Conservation (phyloP, 2,113 vertebrate genomes). For the Benitochromis conjunctus region DNA sequence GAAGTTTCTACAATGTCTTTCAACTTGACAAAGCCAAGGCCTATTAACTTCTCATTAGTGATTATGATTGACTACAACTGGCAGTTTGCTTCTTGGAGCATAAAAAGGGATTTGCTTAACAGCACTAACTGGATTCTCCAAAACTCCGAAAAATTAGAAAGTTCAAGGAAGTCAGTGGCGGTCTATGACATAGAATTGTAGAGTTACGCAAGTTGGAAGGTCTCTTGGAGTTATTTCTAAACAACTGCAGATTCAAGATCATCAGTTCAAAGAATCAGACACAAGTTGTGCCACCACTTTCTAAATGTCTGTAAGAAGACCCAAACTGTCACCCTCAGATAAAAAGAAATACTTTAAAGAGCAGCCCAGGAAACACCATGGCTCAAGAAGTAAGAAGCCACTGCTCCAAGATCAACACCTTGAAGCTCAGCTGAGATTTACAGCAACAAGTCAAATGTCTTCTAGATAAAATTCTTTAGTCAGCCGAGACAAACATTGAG, state of each 20-base stretch:
- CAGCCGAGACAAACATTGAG: not conserved
- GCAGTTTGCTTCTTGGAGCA: not conserved
- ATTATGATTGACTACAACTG: not conserved
- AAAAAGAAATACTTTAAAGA: not conserved
- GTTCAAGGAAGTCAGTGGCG: not conserved
- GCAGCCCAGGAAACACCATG: not conserved
- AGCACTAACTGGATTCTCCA: not conserved
- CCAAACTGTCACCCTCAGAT: not conserved
- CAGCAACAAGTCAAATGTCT: not conserved
- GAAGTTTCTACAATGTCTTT: not conserved
- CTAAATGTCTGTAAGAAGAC: not conserved
- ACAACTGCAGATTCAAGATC: not conserved
- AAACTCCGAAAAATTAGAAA: not conserved
- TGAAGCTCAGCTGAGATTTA: not conserved
- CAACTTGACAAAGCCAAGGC: not conserved
- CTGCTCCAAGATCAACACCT: not conserved
- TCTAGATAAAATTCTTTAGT: not conserved
- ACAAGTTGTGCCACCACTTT: not conserved
- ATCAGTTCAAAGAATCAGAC: not conserved
- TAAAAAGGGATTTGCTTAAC: not conserved
- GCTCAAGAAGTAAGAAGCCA: not conserved
- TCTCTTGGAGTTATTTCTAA: not conserved
- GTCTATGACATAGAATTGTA: not conserved
- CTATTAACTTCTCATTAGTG: not conserved
- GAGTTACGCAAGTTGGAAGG: not conserved